These are phyloP conservation scores for Drosophila sturtevanti DNA, from an alignment of 1,140 invertebrate species.

Conservation along the genomic window DNA sequence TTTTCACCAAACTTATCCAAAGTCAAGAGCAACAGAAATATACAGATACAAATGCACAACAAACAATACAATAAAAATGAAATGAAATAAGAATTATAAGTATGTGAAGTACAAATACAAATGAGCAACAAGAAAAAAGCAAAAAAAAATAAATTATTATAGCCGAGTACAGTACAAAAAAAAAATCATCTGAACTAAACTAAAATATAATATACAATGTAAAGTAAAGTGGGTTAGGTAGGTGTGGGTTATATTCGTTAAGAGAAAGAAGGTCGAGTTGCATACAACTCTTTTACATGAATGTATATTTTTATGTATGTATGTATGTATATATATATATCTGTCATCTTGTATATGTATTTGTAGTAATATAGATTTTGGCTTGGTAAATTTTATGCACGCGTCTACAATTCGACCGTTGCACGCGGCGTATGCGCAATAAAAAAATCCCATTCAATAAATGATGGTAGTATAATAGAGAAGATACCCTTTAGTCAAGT, in stretches of 20 bases:
- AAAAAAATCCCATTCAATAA: slow-evolving; percentile 33
- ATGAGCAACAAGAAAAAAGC: slow-evolving; percentile 8
- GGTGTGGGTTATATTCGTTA: not conserved
- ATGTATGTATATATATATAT: not conserved
- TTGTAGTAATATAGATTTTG: slow-evolving; percentile 18
- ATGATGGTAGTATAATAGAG: not conserved
- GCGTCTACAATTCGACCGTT: slow-evolving; percentile 42
- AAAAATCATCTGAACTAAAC: slow-evolving; percentile 17
- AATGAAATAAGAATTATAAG: slow-evolving; percentile 20
- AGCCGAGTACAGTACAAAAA: not conserved
- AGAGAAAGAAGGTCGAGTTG: slow-evolving; percentile 1
- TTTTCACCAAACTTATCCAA: slow-evolving; percentile 80
- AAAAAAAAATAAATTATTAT: slow-evolving; percentile 1
- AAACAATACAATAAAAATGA: slow-evolving; percentile 33
- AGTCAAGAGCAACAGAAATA: slow-evolving; percentile 65
- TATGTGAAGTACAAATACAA: slow-evolving; percentile 20
- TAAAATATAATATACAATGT: slow-evolving; percentile 15
- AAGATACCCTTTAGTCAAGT: too few species aligned
- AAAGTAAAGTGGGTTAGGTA: slow-evolving; percentile 29
- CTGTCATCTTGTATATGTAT: not conserved
- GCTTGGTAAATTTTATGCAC: slow-evolving; percentile 50
- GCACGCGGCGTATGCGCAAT: slow-evolving; percentile 69
- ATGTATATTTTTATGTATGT: not conserved
- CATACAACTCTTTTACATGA: not conserved
- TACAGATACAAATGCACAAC: slow-evolving; percentile 34